Evolutionary conservation across 2,113 vertebrate genomes (phyloP).

Genomic region (Dermatemys mawii): DNA sequence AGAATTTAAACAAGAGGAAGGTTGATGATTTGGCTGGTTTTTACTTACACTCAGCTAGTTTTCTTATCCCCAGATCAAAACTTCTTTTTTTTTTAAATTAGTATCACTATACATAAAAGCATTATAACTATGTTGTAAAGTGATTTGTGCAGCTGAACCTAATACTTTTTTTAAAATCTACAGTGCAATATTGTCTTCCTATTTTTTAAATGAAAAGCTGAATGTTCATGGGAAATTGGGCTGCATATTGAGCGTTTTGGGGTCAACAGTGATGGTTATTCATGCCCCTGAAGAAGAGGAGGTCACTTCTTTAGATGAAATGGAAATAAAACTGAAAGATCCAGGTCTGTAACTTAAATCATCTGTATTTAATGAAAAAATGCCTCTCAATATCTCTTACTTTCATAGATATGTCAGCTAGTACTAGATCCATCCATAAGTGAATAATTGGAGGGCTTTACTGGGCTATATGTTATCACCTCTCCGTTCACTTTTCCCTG

Average conservation of each 20-base stretch:
- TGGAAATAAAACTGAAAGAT: slow-evolving; percentile 84
- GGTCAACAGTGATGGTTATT: slow-evolving; percentile 84
- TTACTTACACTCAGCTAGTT: background rate
- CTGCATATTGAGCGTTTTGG: slow-evolving; percentile 81
- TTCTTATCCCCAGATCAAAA: background rate
- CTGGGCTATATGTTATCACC: background rate
- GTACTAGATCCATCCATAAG: background rate
- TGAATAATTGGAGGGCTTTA: background rate
- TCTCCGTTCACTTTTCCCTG: background rate
- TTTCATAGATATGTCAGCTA: background rate
- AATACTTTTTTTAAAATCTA: slow-evolving; percentile 25
- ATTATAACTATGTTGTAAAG: rapidly evolving
- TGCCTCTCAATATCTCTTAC: background rate
- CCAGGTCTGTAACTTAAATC: slow-evolving; percentile 77
- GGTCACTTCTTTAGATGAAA: slow-evolving; percentile 81
- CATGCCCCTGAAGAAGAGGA: slow-evolving; percentile 83
- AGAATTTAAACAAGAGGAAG: background rate
- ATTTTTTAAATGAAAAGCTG: slow-evolving; percentile 83
- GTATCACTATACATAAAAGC: background rate
- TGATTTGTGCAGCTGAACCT: background rate
- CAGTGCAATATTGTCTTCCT: slow-evolving; percentile 83
- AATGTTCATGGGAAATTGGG: slow-evolving; percentile 87
- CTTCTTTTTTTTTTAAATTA: background rate
- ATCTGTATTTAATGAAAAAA: background rate
- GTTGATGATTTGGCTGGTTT: background rate